Conservation (phyloP, 1,140 invertebrate species). For the Drosophila sturtevanti region DNA sequence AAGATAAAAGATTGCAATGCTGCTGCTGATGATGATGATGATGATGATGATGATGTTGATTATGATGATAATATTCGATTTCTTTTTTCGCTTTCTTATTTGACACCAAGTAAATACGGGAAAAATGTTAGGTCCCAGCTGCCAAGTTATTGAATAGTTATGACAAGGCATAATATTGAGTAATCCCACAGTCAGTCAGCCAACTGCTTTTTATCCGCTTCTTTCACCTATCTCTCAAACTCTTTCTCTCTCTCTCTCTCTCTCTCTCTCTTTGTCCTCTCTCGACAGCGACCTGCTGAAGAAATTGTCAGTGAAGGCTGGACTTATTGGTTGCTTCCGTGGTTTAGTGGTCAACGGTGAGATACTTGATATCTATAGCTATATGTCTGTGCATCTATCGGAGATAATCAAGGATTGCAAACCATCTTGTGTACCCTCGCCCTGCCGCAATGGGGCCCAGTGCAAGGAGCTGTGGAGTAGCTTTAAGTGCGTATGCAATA, state of each 20-base stretch:
- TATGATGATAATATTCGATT: constrained; percentile 16
- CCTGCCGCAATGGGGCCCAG: constrained; percentile 94
- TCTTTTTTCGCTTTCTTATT: not conserved
- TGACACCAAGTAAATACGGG: constrained; percentile 9
- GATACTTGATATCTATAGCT: constrained; percentile 94
- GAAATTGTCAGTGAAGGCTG: constrained; percentile 91
- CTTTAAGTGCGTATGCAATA: constrained; percentile 94
- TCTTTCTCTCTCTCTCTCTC: constrained; percentile 15
- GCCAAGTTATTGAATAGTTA: constrained; percentile 72
- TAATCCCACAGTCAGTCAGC: constrained; percentile 26
- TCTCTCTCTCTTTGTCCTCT: not conserved
- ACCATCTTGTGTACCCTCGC: constrained; percentile 96
- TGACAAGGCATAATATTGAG: constrained; percentile 60
- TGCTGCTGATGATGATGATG: constrained; percentile 20
- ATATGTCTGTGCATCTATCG: constrained; percentile 95
- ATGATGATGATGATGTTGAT: not conserved
- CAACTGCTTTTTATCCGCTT: not conserved
- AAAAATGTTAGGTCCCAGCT: not conserved
- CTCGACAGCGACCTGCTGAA: constrained; percentile 89
- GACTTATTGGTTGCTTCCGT: constrained; percentile 95
- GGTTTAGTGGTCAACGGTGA: constrained; percentile 95
- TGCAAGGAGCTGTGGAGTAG: constrained; percentile 96
- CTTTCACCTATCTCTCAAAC: constrained; percentile 1
- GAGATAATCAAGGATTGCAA: constrained; percentile 96
- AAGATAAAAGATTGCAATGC: constrained; percentile 22